A percentile compares a stretch with the other conserved stretches of the same genome.
Conservation (phyloP, 2,113 vertebrate genomes). For the Sminthopsis crassicaudata region DNA sequence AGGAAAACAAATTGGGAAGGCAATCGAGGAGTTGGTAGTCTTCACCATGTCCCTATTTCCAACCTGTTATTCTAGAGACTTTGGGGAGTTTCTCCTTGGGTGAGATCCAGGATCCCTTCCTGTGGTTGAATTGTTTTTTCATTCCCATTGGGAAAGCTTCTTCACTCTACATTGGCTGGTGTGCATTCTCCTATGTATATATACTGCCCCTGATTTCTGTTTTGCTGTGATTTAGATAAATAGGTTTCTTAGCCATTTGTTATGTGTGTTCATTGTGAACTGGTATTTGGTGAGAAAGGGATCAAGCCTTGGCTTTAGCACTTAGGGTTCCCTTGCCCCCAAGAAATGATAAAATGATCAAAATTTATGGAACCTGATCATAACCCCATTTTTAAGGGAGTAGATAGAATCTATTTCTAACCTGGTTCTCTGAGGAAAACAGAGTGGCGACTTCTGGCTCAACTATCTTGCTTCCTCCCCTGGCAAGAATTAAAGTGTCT, state of each 20-base stretch:
- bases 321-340: not conserved
- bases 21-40: not conserved
- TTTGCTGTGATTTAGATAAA: not conserved
- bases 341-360: not conserved
- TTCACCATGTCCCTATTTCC: not conserved
- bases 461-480: not conserved
- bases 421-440: not conserved
- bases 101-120: not conserved
- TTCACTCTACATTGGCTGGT: not conserved
- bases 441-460: not conserved
- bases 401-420: not conserved
- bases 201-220: too few species aligned
- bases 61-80: not conserved
- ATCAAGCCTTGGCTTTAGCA: not conserved
- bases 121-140: not conserved
- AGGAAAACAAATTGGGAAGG: not conserved
- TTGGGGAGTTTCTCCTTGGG: not conserved
- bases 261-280: not conserved
- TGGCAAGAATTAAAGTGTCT: not conserved
- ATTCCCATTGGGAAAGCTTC: not conserved
- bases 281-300: not conserved
- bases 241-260: not conserved
- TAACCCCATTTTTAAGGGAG: not conserved
- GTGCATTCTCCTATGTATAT: not conserved
- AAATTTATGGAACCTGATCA: not conserved